A percentile compares a stretch with the other conserved stretches of the same genome.
Conservation (phyloP, 92 coral and sea anemone genomes). For the Siderastrea radians region DNA sequence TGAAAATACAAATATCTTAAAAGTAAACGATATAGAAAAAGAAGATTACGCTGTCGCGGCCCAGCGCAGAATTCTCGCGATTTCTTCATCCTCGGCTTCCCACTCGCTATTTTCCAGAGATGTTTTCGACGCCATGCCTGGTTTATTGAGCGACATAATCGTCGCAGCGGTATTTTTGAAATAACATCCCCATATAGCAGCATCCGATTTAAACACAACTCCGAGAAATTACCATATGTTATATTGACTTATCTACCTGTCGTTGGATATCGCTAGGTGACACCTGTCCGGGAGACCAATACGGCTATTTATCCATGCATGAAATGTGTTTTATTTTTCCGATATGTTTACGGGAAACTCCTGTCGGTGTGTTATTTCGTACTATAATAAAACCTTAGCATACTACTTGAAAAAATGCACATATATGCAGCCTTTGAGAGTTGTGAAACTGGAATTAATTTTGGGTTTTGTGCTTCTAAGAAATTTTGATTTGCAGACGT, state of each 20-base stretch:
- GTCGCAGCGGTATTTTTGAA: constrained; percentile 5
- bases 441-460: too few species aligned
- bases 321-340: not conserved
- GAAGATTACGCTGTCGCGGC: constrained; percentile 31
- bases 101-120: not conserved
- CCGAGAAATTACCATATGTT: constrained; percentile 38
- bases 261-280: constrained; percentile 29
- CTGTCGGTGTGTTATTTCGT: not conserved
- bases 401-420: not conserved
- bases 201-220: constrained; percentile 34
- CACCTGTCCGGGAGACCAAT: constrained; percentile 46
- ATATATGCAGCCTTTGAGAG: too few species aligned
- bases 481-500: not conserved
- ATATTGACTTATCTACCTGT: constrained; percentile 48
- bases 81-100: constrained; percentile 31
- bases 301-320: constrained; percentile 34
- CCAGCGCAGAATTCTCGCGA: constrained; percentile 37
- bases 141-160: not conserved
- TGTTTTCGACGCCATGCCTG: constrained; percentile 23
- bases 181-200: constrained; percentile 1
- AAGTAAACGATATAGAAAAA: not conserved
- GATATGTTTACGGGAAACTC: not conserved
- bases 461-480: not conserved
- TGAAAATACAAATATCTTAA: constrained; percentile 17
- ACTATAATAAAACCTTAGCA: not conserved